These are phyloP conservation scores for roundworm (Caenorhabditis elegans) DNA, from an alignment of 1,140 invertebrate species.

Conservation along the genomic window WBcel235 BX284605.5:6868501-6869000, in stretches of 20 bases:
- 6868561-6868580: slow-evolving; percentile 12
- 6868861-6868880: background rate
- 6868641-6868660: background rate
- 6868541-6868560: no score
- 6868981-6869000: no score
- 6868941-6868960: no score
- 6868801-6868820: no score
- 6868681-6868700: background rate
- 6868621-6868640: background rate
- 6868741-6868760: background rate
- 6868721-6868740: background rate
- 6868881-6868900: no score
- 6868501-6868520: slow-evolving; percentile 29
- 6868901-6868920: no score
- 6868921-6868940: no score
- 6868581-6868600: slow-evolving; percentile 20
- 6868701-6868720: background rate
- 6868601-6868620: slow-evolving; percentile 4
- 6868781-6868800: no score
- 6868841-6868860: background rate
- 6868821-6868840: no score
- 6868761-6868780: background rate
- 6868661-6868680: background rate
- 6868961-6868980: no score
- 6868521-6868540: no score